Conservation (phyloP, 1,140 invertebrate species). For the Leptopilina boulardi region DNA sequence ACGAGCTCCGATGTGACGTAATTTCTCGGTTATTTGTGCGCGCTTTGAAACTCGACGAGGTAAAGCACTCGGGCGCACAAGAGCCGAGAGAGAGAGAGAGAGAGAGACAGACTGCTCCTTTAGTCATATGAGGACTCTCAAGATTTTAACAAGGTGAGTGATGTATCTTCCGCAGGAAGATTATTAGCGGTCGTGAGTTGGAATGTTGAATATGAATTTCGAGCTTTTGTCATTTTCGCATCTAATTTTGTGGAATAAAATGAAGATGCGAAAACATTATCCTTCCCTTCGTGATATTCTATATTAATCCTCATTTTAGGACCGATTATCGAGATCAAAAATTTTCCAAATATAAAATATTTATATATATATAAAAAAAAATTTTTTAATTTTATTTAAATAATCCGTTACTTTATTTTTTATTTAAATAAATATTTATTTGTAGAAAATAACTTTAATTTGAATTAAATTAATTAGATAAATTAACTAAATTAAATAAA, state of each 20-base stretch:
- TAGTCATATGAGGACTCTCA: constrained; percentile 28
- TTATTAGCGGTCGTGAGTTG: constrained; percentile 19
- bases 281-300: neutral
- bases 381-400: too few relatives aligned
- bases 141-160: constrained; percentile 31
- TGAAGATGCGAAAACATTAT: neutral
- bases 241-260: neutral
- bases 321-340: too few relatives aligned
- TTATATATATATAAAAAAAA: too few relatives aligned
- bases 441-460: too few relatives aligned
- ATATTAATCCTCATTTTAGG: too few relatives aligned
- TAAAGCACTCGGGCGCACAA: constrained; percentile 6
- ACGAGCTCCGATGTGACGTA: constrained; percentile 33
- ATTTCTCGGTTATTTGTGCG: constrained; percentile 37
- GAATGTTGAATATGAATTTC: constrained; percentile 9
- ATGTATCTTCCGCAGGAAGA: neutral
- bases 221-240: neutral
- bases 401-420: too few relatives aligned
- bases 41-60: constrained; percentile 33
- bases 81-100: too few relatives aligned
- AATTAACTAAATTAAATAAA: too few relatives aligned
- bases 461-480: too few relatives aligned
- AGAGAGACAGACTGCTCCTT: constrained; percentile 13
- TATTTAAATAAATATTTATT: too few relatives aligned
- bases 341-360: too few relatives aligned